Evolutionary conservation across 2,113 vertebrate species (phyloP).

Genomic region (Actinemys pallida): DNA sequence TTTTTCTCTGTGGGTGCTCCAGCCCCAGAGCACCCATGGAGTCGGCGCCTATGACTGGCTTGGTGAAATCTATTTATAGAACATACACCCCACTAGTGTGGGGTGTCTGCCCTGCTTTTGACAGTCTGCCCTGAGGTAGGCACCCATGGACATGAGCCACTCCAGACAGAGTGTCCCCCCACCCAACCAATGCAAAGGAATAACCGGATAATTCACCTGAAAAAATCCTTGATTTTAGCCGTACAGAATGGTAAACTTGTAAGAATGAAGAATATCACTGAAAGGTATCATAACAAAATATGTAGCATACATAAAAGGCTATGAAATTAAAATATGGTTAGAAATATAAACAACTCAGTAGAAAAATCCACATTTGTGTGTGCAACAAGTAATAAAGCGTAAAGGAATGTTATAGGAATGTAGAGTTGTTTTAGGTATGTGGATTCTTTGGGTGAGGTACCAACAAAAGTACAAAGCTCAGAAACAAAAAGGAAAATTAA

Average conservation of each 20-base stretch:
- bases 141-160: background rate
- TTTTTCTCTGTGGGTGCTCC: no score
- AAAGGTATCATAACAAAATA: background rate
- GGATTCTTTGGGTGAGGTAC: background rate
- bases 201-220: background rate
- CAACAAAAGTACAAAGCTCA: background rate
- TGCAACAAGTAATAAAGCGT: background rate
- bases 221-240: background rate
- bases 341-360: background rate
- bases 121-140: background rate
- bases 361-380: background rate
- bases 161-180: background rate
- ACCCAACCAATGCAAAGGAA: background rate
- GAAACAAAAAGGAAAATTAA: background rate
- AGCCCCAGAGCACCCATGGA: no score
- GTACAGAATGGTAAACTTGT: background rate
- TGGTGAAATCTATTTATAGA: background rate
- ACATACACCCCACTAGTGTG: background rate
- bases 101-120: background rate
- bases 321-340: background rate
- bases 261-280: background rate
- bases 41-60: no score
- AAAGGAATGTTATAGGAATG: background rate
- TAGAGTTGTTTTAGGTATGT: background rate
- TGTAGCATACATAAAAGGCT: no score